phyloP scores from a whole-genome alignment of 2,797 vertebrate species.

The Onychomys torridus region DNA sequence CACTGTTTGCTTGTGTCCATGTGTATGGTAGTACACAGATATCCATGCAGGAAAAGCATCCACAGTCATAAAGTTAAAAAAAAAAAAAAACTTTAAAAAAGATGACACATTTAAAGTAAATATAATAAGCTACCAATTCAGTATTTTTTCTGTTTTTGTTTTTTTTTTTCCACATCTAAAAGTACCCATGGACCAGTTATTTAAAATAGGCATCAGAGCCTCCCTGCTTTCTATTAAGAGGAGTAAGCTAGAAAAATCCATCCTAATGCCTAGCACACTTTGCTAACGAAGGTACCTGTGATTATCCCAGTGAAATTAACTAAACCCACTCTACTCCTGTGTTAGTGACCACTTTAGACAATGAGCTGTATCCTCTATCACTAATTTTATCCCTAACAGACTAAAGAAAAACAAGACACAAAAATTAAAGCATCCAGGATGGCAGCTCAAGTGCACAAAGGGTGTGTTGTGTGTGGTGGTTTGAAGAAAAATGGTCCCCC shows the following conservation, averaged over 20 bases:
- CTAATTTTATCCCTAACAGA: neutral
- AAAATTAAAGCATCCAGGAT: too few species aligned
- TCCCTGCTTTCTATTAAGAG: neutral
- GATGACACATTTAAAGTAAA: neutral
- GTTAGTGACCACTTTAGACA: neutral
- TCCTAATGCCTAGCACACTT: neutral
- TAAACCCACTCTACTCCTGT: too few species aligned
- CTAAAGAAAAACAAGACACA: neutral
- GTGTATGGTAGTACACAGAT: neutral
- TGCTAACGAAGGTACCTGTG: neutral
- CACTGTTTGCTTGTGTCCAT: too few species aligned
- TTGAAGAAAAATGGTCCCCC: too few species aligned
- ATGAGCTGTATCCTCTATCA: fast-evolving
- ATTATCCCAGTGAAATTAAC: neutral
- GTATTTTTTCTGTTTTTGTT: neutral
- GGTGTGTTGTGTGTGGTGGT: neutral
- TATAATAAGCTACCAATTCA: neutral
- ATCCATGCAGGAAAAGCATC: neutral
- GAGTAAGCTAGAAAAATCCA: neutral
- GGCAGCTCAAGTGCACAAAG: neutral
- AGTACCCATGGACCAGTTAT: neutral
- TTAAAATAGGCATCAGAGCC: neutral
- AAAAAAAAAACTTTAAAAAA: neutral
- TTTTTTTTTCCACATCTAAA: neutral
- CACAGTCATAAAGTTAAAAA: neutral